These are phyloP conservation scores for Troides aeacus DNA, from an alignment of 2,888 invertebrate species.

Conservation along the genomic window DNA sequence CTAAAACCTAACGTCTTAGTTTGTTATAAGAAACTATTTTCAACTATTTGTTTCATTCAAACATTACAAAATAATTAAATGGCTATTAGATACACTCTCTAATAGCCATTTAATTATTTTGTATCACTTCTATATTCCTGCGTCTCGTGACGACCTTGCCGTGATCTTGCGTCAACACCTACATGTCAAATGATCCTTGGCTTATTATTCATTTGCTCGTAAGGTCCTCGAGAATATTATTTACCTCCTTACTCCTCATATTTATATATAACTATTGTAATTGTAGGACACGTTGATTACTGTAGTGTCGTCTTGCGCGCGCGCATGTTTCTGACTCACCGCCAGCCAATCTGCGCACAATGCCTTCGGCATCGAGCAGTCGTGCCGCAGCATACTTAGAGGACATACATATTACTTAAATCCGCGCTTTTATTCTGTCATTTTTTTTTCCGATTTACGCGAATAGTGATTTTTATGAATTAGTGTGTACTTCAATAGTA, in stretches of 20 bases:
- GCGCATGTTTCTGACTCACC: slow-evolving; percentile 73
- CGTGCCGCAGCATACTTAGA: slow-evolving; percentile 74
- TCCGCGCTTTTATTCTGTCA: slow-evolving; percentile 45
- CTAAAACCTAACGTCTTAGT: too few species aligned
- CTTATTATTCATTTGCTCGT: slow-evolving; percentile 55
- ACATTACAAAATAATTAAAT: too few species aligned
- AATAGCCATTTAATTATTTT: too few species aligned
- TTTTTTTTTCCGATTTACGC: slow-evolving; percentile 30
- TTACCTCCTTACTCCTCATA: slow-evolving; percentile 71
- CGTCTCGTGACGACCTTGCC: slow-evolving; percentile 49
- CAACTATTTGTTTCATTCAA: too few species aligned
- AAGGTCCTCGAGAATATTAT: slow-evolving; percentile 58
- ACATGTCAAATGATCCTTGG: slow-evolving; percentile 57
- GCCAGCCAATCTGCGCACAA: slow-evolving; percentile 72
- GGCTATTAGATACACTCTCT: too few species aligned
- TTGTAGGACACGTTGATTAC: slow-evolving; percentile 69
- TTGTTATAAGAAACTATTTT: too few species aligned
- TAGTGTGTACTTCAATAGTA: slow-evolving; percentile 28
- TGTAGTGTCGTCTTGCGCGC: slow-evolving; percentile 68
- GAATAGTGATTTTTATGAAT: slow-evolving; percentile 36
- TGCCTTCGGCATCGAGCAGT: slow-evolving; percentile 72
- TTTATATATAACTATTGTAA: slow-evolving; percentile 66
- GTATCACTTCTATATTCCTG: too few species aligned
- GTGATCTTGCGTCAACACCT: slow-evolving; percentile 59
- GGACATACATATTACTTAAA: slow-evolving; percentile 72